These are phyloP conservation scores for Phrynosoma blainvillii DNA, from an alignment of 2,113 vertebrate genomes.

Conservation along the genomic window DNA sequence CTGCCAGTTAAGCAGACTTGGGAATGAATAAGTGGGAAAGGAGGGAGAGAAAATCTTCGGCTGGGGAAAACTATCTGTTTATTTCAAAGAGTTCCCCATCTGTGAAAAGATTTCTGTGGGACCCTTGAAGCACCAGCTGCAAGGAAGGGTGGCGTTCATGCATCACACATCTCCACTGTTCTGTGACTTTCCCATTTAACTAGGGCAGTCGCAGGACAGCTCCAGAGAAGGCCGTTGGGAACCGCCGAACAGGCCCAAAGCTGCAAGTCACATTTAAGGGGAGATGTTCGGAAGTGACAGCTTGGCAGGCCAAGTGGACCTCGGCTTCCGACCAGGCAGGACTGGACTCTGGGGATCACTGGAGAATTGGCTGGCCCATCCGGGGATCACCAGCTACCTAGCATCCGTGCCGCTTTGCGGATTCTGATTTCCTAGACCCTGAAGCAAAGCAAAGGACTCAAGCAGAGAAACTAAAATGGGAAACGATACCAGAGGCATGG, in stretches of 20 bases:
- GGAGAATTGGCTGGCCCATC: not conserved
- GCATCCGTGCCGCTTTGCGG: not conserved
- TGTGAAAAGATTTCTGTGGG: conserved; percentile 49
- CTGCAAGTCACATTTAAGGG: conserved; percentile 29
- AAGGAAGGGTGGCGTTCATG: conserved; percentile 29
- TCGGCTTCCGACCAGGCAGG: not conserved
- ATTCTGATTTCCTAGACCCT: not conserved
- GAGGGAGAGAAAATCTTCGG: conserved; percentile 39
- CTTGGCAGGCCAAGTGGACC: not conserved
- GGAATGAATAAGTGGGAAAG: not conserved
- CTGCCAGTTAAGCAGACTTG: not conserved
- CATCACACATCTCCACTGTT: conserved; percentile 42
- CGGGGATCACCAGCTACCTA: not conserved
- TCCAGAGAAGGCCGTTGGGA: conserved; percentile 18
- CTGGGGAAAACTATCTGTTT: conserved; percentile 45
- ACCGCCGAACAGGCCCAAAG: conserved; percentile 5
- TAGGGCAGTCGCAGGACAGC: conserved; percentile 41
- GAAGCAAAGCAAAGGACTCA: accelerated
- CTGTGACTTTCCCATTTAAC: conserved; percentile 48
- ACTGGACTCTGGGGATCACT: not conserved
- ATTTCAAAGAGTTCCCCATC: conserved; percentile 49
- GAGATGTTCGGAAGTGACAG: conserved; percentile 22
- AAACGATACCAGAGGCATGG: too few relatives aligned
- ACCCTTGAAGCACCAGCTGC: conserved; percentile 37
- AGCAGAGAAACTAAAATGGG: not conserved